phyloP scores from a whole-genome alignment of 2,888 invertebrate species.

The Artemia sinica region DNA sequence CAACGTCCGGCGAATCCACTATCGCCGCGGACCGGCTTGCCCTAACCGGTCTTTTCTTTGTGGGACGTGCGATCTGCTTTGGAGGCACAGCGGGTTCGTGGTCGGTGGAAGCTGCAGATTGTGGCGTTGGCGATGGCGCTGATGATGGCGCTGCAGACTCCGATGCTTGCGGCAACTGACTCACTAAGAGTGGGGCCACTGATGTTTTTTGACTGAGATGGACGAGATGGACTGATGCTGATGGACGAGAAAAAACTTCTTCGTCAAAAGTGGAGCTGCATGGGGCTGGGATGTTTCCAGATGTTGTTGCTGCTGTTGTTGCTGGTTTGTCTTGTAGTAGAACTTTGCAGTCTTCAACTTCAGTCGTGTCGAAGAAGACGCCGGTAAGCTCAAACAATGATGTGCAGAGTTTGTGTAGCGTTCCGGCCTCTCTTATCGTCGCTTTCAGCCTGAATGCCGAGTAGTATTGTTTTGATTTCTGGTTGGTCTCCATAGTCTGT shows the following conservation, averaged over 20 bases:
- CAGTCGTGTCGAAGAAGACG: too few relatives aligned
- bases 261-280: slow-evolving; percentile 5
- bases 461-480: too few relatives aligned
- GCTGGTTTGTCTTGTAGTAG: background rate
- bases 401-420: too few relatives aligned
- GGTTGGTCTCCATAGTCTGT: too few relatives aligned
- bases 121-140: background rate
- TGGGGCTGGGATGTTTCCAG: background rate
- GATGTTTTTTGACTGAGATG: slow-evolving; percentile 5
- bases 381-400: too few relatives aligned
- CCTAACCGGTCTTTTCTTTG: too few relatives aligned
- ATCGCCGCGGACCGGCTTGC: too few relatives aligned
- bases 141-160: background rate
- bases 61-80: background rate
- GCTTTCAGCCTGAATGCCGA: too few relatives aligned
- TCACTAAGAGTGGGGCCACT: slow-evolving; percentile 1
- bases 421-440: too few relatives aligned
- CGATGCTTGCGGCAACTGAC: too few relatives aligned
- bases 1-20: too few relatives aligned
- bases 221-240: background rate
- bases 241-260: background rate
- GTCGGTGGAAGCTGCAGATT: background rate
- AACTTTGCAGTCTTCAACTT: too few relatives aligned
- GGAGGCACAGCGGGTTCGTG: slow-evolving; percentile 10
- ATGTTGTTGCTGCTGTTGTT: background rate